These are phyloP conservation scores for Laticauda laticaudata DNA, from an alignment of 2,113 vertebrate species.

Conservation along the genomic window DNA sequence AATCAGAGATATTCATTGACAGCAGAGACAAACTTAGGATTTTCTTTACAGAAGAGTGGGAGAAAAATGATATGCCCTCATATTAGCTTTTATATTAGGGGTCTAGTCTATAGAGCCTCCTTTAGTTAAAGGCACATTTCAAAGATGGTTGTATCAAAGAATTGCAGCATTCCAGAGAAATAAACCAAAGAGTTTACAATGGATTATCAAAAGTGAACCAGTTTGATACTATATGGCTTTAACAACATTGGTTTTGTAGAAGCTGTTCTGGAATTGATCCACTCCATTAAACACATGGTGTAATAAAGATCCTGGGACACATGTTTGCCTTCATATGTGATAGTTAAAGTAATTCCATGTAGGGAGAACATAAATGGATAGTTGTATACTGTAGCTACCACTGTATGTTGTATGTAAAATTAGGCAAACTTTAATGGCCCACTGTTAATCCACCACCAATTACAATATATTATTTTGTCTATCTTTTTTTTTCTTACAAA, in stretches of 20 bases:
- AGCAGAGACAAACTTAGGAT: slow-evolving; percentile 48
- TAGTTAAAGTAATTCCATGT: not conserved
- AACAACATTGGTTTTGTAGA: not conserved
- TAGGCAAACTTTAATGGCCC: not conserved
- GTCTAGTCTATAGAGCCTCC: slow-evolving; percentile 36
- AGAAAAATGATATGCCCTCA: slow-evolving; percentile 50
- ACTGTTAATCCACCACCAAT: not conserved
- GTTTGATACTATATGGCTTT: not conserved
- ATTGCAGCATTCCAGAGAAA: not conserved
- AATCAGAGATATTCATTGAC: slow-evolving; percentile 64
- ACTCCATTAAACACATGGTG: not conserved
- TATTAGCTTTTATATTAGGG: slow-evolving; percentile 58
- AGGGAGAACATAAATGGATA: not conserved
- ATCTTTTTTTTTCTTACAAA: not conserved
- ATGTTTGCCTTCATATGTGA: not conserved
- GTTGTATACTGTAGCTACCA: no score
- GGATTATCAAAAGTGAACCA: not conserved
- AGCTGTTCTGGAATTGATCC: not conserved
- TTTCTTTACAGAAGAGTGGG: slow-evolving; percentile 33
- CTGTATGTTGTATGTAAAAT: no score
- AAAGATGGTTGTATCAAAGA: slow-evolving; percentile 8
- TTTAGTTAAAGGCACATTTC: slow-evolving; percentile 9
- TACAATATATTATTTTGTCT: not conserved
- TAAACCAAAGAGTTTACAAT: not conserved
- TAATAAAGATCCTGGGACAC: not conserved